Base-by-base conservation (phyloP, 2,113 vertebrate species). In the Rutilus rutilus region DNA sequence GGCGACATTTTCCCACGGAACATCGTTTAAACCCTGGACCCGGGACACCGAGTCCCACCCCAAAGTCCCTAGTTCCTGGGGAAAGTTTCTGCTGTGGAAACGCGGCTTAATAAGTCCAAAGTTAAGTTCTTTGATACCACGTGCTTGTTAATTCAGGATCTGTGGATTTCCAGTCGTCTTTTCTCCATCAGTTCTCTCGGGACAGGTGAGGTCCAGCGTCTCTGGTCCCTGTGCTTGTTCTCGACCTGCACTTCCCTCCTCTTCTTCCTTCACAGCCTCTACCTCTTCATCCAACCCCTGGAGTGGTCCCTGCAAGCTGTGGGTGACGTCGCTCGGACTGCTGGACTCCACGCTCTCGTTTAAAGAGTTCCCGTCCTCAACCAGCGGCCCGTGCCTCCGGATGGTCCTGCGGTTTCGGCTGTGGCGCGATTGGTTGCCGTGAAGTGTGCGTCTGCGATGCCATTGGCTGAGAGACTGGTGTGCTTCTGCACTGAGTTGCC, bases 381-480 rank as follows among this genome's bases (percentile, higher is more conserved):
- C 87, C 3, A 45, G 39, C 14, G 62, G 60, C 0, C 30, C 1
- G 36, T 88, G 90, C 80, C 92, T 92, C 47, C 91, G 92, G 27
- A 92, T 90, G 64, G 94, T 94, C 76, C 77, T 88, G 12, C 93
- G 78, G 59, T 90, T 86, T 4, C 65, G 64, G 90, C 79, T 85
- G 77, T 89, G 89, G 0, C 92, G 91, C 0, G 90, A 92, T 15
- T 94, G 93, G 89, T 93, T 87, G 90, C 93, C 93, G 85, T 97
- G 93, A 81, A 97, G 90, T 0, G 97, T 98, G 5, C 97, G 92
- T 78, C 97, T 91, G 57, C 96, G 95, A 57, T 96, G 95, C 97
- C 97, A 98, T 39, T 96, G 95, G 82, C 93, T 95, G 0, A 97
- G 92, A 45, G 97, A 97, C 10, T 90, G 85, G 2, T 96, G 94